Evolutionary conservation across 2,113 vertebrate species (phyloP), one percentile per base, ranked within the genome.

Genomic region (Sisor rabdophorus): DNA sequence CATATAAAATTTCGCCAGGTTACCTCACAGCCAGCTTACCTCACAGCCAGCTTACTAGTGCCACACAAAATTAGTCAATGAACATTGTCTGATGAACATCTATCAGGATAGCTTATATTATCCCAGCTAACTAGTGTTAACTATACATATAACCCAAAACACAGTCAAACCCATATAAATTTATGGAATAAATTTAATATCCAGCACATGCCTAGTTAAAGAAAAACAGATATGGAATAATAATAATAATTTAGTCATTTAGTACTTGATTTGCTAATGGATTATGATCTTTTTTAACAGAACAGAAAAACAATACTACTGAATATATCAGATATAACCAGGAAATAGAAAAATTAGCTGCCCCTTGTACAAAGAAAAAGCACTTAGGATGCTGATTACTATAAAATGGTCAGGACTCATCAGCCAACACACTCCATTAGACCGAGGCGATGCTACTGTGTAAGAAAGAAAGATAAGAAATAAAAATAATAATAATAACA

Each of bases 401-500:
- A 64, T 20, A 8, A 75, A 71, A 53, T 26, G 50, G 48, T 61
- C 24, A 17, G 22, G 65, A 69, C 47, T n/a, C 16, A 4, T 30
- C 47, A 52, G 65, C 24, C 47, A 69, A 52, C 65, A 52, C 24
- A 30, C 17, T 52, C 56, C 36, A 63, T 63, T 56, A 71, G 54
- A 44, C 5, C 40, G 32, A 40, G 32, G 8, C 13, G 36, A 17
- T 56, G 70, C 9, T 61, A 32, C 20, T 32, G 56, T 52, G 58
- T 17, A 48, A 56, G 11, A 74, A n/a, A 24, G 52, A 30, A 73
- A 72, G 63, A 77, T 69, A 68, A n/a, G 75, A 52, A 71, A 54
- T 52, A 80, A 60, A 44, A 78, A 76, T 76, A 40, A 82, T 79
- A 44, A 44, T 7, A 75, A 81, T 74, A 75, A 81, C 71, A 63